Evolutionary conservation across 37 sponge, comb jelly and placozoan species (phyloP), one percentile per base, ranked within the genome.

Genomic region (Aplysina aerophoba): DNA sequence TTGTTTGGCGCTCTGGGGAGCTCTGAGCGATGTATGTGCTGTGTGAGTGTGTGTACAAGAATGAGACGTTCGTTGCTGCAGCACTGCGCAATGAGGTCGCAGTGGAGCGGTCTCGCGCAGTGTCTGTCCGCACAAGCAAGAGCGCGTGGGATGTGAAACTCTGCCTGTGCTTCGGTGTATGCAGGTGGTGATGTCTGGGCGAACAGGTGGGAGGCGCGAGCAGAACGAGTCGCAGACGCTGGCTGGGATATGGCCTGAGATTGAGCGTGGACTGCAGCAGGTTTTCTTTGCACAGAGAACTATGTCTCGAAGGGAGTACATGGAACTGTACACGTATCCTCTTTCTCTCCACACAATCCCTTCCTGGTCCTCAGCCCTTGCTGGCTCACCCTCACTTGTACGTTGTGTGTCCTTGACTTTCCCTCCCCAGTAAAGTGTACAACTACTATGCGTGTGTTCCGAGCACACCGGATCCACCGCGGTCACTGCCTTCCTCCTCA

Each of bases 321-420:
- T 99, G 99, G 87, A 96, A 66, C 89, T 97, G 19, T 97, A 99
- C 85, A 97, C 99, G 92, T 97, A 93, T 93, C 93, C 91, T 61
- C 40, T 71, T 50, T 15, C 24, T 53, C 50, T 44, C 50, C 50
- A 44, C 3, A 3, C 8, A 3, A 3, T 44, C 35, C 17, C 75
- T 36, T 3, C 38, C 24, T 39, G 3, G 25, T 2, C 15, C 8
- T 39, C 69, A 75, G 14, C 22, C 11, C 20, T 8, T 75, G 0
- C 55, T 50, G 28, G 53, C 22, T 20, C 28, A 24, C 38, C 71
- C n/a, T 73, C 3, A 4, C 27, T 24, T 83, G 19, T 83, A 8
- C 71, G n/a, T n/a, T n/a, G n/a, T n/a, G n/a, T n/a, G n/a, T n/a
- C n/a, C n/a, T n/a, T n/a, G n/a, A n/a, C n/a, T n/a, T n/a, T n/a